Base-by-base conservation (phyloP, 2,888 invertebrate genomes). In the Sphaerophoria taeniata region DNA sequence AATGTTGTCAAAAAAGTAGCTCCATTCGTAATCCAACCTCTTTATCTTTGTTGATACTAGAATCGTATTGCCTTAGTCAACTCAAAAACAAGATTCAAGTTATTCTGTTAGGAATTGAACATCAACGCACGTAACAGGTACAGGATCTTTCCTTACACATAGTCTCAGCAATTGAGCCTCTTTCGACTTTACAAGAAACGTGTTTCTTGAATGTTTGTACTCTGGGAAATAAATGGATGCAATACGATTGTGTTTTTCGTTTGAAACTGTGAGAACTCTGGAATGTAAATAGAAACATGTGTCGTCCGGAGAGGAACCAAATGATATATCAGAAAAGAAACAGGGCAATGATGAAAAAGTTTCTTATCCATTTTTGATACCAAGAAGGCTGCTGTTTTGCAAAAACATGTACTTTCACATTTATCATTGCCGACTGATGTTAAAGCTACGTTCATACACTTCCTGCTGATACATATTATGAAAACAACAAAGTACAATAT, bases 51-150 rank as follows among this genome's bases (percentile, higher is more conserved):
- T 53, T 58, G 55, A 24, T 53, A 9, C 24, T 55, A 45, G 34
- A 11, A 33, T 53, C 31, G 6, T 9, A 43, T 53, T 16, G 6
- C 12, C 39, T 24, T 49, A 4, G 60, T 36, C 9, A 63, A 56
- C 55, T 80, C 75, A 39, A 65, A 80, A 61, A n/a, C 7, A 67
- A 69, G 47, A 61, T n/a, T 39, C 14, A 39, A 60, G 55, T 24
- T 69, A 60, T 67, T 43, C n/a, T 33, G 53, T n/a, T 43, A 43
- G 14, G 69, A 74, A 74, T 80, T 74, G 39, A 80, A 60, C 70
- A 75, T 53, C 74, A 56, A 72, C 55, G 71, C 76, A 72, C 71
- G 77, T 77, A 77, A 82, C 77, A 77, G 81, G 76, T 82, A 71
- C 12, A 6, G 39, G 39, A 39, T 39, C 12, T 39, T 6, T 16